Percentiles rank a stretch among this genome's conserved stretches.
Conservation (phyloP, 2,113 vertebrate species). For the Zosterops borbonicus region DNA sequence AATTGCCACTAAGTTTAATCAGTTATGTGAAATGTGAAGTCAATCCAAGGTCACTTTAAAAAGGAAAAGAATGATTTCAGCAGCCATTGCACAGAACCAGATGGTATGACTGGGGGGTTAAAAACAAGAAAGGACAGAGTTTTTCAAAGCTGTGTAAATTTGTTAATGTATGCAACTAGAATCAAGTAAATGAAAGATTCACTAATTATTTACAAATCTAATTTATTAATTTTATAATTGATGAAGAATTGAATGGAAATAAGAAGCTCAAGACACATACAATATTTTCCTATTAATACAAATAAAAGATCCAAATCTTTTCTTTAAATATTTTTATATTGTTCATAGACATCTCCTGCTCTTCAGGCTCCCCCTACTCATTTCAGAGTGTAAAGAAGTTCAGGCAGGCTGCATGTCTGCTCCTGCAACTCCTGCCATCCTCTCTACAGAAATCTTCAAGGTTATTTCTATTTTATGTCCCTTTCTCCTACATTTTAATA, state of each 20-base stretch:
- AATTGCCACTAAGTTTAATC: slow-evolving; percentile 46
- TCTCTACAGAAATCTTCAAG: neutral
- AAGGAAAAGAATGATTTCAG: neutral
- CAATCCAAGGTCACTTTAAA: neutral
- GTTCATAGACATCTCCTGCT: neutral
- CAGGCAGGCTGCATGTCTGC: neutral
- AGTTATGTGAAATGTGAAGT: slow-evolving; percentile 26
- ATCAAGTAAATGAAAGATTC: neutral
- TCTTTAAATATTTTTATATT: neutral
- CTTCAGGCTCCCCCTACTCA: neutral
- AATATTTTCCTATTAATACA: neutral
- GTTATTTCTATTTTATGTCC: neutral
- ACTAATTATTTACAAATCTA: neutral
- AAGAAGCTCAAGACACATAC: neutral
- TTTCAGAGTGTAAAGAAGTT: neutral
- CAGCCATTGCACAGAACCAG: neutral
- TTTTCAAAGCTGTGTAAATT: neutral
- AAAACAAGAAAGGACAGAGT: neutral
- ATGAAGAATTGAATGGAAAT: neutral
- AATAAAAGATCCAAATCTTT: neutral
- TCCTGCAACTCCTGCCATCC: neutral
- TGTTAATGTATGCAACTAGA: neutral
- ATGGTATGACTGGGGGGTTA: neutral
- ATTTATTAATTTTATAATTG: neutral
- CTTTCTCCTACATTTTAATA: neutral